phyloP scores from a whole-genome alignment of 2,888 invertebrate species.

The Hecatera dysodea region DNA sequence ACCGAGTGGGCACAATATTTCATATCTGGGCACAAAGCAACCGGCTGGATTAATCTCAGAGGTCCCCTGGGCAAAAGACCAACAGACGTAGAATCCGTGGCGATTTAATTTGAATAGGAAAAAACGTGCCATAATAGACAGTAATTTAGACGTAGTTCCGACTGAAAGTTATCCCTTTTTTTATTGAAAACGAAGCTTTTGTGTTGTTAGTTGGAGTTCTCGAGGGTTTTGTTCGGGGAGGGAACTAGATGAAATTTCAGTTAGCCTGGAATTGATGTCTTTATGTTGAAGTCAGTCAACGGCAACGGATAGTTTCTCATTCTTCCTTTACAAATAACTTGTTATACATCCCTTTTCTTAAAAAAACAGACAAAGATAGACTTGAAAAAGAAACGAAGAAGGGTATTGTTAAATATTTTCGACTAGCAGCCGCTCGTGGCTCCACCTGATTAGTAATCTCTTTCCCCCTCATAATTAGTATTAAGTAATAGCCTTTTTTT shows the following conservation, averaged over 20 bases:
- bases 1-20: conserved; percentile 67
- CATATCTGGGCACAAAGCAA: conserved; percentile 71
- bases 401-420: too few relatives aligned
- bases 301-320: conserved; percentile 31
- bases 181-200: conserved; percentile 58
- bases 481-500: too few relatives aligned
- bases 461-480: too few relatives aligned
- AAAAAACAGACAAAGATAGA: too few relatives aligned
- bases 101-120: conserved; percentile 79
- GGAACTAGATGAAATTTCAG: conserved; percentile 26
- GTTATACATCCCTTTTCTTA: neutral
- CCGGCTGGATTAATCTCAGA: conserved; percentile 71
- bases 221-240: conserved; percentile 26
- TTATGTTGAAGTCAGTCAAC: conserved; percentile 3
- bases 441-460: too few relatives aligned
- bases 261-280: neutral
- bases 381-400: neutral
- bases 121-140: conserved; percentile 69
- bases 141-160: conserved; percentile 64
- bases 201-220: conserved; percentile 29
- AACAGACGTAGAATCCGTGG: conserved; percentile 58
- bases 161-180: conserved; percentile 51
- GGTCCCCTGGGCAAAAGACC: conserved; percentile 68
- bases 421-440: too few relatives aligned
- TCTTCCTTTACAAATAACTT: conserved; percentile 27